A percentile compares a stretch with the other conserved stretches of the same genome.
Evolutionary conservation across 2,113 vertebrate genomes (phyloP).

Genomic region (Hippolais icterina): DNA sequence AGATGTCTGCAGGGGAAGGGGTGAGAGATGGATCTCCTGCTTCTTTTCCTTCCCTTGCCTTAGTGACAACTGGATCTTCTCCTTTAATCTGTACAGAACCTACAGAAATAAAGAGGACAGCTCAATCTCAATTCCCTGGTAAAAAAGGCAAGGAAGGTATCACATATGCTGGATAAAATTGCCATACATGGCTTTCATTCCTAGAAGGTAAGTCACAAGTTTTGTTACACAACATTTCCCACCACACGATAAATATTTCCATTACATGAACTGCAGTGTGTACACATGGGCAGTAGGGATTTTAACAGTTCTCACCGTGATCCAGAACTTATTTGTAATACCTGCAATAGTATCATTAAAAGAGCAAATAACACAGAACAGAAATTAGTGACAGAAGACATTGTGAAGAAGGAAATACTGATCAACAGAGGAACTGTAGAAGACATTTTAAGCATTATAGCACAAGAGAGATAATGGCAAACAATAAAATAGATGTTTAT

Average conservation of each 20-base stretch:
- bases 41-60: constrained; percentile 86
- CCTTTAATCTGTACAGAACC: constrained; percentile 92
- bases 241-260: background rate
- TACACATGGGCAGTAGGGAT: background rate
- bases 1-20: constrained; percentile 69
- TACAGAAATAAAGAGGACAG: constrained; percentile 64
- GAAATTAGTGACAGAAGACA: background rate
- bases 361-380: background rate
- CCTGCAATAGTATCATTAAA: background rate
- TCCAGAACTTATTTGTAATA: background rate
- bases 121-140: background rate
- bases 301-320: background rate
- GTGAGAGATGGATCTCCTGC: constrained; percentile 81
- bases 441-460: background rate
- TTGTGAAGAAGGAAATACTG: background rate
- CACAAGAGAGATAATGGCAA: background rate
- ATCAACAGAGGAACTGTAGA: background rate
- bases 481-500: background rate
- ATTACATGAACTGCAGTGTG: background rate
- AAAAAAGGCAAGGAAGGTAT: constrained; percentile 8
- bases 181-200: background rate
- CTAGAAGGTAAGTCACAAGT: constrained; percentile 12
- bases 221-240: background rate
- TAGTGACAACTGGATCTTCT: constrained; percentile 86
- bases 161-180: background rate